Evolutionary conservation across 2,888 invertebrate species (phyloP).

Genomic region (Drosophila colorata): DNA sequence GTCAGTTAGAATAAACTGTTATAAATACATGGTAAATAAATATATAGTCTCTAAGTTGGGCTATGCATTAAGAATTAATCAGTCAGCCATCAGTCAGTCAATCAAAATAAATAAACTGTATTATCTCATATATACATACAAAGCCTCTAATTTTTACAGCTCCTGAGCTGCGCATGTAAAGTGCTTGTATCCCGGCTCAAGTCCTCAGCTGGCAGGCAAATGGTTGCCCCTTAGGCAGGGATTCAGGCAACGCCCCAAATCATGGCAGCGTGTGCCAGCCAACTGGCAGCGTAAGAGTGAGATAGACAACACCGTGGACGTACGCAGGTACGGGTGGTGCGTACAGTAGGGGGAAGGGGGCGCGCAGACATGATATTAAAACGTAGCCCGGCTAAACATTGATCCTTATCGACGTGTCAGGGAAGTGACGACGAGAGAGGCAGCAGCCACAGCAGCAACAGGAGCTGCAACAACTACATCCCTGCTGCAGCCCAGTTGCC

Average conservation of each 20-base stretch:
- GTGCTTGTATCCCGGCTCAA: conserved; percentile 10
- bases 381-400: conserved; percentile 77
- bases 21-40: too few species aligned
- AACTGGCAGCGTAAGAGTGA: conserved; percentile 9
- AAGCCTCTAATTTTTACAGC: conserved; percentile 8
- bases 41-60: too few species aligned
- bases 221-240: conserved; percentile 20
- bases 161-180: conserved; percentile 20
- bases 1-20: too few species aligned
- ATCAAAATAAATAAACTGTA: conserved; percentile 9
- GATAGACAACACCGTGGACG: not conserved
- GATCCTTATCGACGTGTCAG: conserved; percentile 82
- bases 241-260: conserved; percentile 69
- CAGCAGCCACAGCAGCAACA: conserved; percentile 16
- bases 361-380: conserved; percentile 64
- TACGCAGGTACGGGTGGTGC: too few species aligned
- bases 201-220: conserved; percentile 33
- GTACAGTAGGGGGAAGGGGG: not conserved
- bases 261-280: conserved; percentile 55
- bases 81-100: too few species aligned
- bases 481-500: conserved; percentile 7
- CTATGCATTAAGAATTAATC: too few species aligned
- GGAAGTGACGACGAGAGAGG: conserved; percentile 33
- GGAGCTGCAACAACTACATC: conserved; percentile 5
- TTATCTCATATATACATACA: not conserved